Base-by-base conservation (phyloP, 2,888 invertebrate species). In the Cylindroiulus punctatus region DNA sequence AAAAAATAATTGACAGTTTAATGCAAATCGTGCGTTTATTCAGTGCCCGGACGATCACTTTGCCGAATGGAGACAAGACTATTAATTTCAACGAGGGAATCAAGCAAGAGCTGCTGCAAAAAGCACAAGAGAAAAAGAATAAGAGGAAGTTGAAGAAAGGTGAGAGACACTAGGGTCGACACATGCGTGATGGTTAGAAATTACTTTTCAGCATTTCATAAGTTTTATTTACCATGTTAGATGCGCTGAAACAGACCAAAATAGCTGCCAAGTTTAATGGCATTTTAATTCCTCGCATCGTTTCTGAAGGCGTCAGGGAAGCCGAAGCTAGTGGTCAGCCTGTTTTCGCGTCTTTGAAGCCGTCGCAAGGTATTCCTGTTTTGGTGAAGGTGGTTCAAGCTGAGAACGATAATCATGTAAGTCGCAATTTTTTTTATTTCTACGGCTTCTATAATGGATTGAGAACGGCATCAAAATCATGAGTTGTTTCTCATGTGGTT, bases 341-440 rank as follows among this genome's bases (percentile, higher is more conserved):
- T 0, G 94, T 95, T 0, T 95, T 95, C 89, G 95, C 95, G 0
- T 91, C 95, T 84, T 91, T 95, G 85, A 94, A 94, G 88, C 94
- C 94, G 19, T 92, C 93, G 81, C 93, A 93, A 88, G 94, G 94
- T 14, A 92, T 93, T 86, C 94, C 95, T 0, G 94, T 94, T 0
- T 90, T 95, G 84, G 95, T 95, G 19, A 94, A 94, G 89, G 93
- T 95, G 0, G 91, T 94, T 86, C 92, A 93, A 88, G 93, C 93
- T 90, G 86, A 92, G 91, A 89, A 92, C 91, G 90, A 91, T 87
- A 88, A 93, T 89, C 93, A 93, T 90, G 93, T 93, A 87, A 89
- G 88, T 65, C n/a, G 4, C 2, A n/a, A 57, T n/a, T 7, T 7
- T 7, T 40, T 4, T 8, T 8, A 40, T 40, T 40, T 40, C 40